A percentile compares a stretch with the other conserved stretches of the same genome.
Conservation (phyloP, 2,888 invertebrate species). For the Trachelus stipa region DNA sequence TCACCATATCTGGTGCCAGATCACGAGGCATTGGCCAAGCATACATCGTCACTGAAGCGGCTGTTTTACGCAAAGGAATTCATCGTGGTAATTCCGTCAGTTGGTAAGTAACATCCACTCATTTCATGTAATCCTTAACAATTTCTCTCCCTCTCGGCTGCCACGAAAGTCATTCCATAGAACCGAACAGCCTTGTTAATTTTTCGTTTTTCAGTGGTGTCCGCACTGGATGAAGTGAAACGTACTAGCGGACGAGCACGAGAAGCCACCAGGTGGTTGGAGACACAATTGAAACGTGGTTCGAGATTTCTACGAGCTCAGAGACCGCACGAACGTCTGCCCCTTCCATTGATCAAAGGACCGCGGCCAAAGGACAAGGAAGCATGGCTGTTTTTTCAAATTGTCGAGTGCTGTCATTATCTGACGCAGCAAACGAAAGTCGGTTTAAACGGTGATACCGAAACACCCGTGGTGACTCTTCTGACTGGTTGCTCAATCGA, state of each 20-base stretch:
- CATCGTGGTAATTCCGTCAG: constrained; percentile 87
- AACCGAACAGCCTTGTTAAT: background rate
- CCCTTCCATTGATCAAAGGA: constrained; percentile 79
- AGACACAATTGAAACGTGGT: constrained; percentile 86
- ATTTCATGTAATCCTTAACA: too few species aligned
- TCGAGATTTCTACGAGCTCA: constrained; percentile 90
- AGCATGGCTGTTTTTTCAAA: constrained; percentile 81
- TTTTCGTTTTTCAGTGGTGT: constrained; percentile 77
- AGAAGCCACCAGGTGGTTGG: constrained; percentile 94
- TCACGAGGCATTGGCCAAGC: constrained; percentile 81
- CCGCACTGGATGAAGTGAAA: constrained; percentile 89
- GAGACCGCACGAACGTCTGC: constrained; percentile 82
- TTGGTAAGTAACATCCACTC: constrained; percentile 71
- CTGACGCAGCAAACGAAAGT: constrained; percentile 70
- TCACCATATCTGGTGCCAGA: constrained; percentile 93
- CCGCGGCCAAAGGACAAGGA: constrained; percentile 83
- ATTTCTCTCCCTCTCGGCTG: too few species aligned
- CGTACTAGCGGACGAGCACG: constrained; percentile 85
- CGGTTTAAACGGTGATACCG: constrained; percentile 60
- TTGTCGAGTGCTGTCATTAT: constrained; percentile 87
- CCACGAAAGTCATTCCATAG: too few species aligned
- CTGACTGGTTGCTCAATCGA: constrained; percentile 74
- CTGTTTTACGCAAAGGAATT: constrained; percentile 86
- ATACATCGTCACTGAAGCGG: constrained; percentile 83
- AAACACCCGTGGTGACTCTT: constrained; percentile 78